These are phyloP conservation scores for Suncus etruscus DNA, from an alignment of 2,113 vertebrate genomes.

Conservation along the genomic window DNA sequence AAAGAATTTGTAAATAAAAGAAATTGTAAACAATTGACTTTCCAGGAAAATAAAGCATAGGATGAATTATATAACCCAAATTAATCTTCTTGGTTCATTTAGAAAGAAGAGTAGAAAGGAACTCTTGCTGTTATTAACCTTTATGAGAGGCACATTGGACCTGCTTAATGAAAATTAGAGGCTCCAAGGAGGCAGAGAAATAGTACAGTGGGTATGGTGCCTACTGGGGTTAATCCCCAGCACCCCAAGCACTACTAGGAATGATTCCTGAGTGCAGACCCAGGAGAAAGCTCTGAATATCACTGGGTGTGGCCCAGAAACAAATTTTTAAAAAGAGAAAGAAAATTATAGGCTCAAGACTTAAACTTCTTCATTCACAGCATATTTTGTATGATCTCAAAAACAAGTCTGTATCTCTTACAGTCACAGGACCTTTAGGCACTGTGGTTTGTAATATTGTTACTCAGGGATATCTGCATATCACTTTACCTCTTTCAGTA, in stretches of 20 bases:
- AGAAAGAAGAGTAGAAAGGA: conserved; percentile 18
- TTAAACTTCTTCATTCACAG: conserved; percentile 36
- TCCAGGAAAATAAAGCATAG: background rate
- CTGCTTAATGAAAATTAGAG: conserved; percentile 41
- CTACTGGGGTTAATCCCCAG: too few species aligned
- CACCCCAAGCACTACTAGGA: too few species aligned
- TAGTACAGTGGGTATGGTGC: too few species aligned
- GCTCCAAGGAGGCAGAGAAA: background rate
- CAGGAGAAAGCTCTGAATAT: too few species aligned
- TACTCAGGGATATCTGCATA: too few species aligned
- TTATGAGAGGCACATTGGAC: background rate
- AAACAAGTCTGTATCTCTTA: too few species aligned
- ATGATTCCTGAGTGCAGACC: too few species aligned
- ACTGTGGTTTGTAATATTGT: too few species aligned
- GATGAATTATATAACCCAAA: conserved; percentile 36
- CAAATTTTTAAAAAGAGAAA: too few species aligned
- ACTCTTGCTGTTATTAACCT: background rate
- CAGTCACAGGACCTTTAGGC: too few species aligned
- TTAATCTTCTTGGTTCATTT: background rate
- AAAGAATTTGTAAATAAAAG: conserved; percentile 27
- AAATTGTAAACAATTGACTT: conserved; percentile 27
- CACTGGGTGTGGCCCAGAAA: too few species aligned
- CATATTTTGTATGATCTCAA: conserved; percentile 41
- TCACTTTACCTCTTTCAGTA: too few species aligned
- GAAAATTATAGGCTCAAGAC: background rate